Evolutionary conservation across 2,888 invertebrate genomes (phyloP), one percentile per base, ranked within the genome.

Genomic region (Campaea margaritaria): DNA sequence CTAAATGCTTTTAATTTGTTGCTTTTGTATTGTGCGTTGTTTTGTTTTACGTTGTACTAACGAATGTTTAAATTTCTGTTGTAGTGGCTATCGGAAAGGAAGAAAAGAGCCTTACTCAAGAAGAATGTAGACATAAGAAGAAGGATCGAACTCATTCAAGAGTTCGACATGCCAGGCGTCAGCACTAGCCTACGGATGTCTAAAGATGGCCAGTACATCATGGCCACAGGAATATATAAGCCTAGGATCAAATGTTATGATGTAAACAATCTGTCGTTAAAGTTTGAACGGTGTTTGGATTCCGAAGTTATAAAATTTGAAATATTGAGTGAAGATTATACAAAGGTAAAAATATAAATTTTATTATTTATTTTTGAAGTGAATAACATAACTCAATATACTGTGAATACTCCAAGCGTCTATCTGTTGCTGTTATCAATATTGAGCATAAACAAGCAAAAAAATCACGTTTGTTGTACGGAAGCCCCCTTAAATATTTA

Each of bases 131-230:
- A 98, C 82, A 93, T 99, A 47, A 93, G 98, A 70, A 94, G 96
- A 71, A 94, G 98, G 78, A 98, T 99, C 73, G 98, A 99, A 87
- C 94, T 99, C 42, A 97, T 99, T 69, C 99, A 99, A 89, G 99
- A 99, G 82, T 99, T 99, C 93, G 98, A 99, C 73, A 99, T 99
- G 99, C 99, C 99, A 27, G 97, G 96, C 48, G 94, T 99, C 0
- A 98, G 98, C 79, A 96, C 96, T 14, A 95, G 95, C 51, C 93
- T 99, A 21, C 94, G 95, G 76, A 94, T 97, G 66, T 97, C 99
- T 9, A 96, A 94, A 72, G 99, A 99, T 93, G 97, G 97, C 14
- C 96, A 99, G 68, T 99, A 97, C 80, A 95, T 99, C 64, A 93
- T 99, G 80, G 97, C 97, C 0, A 96, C 99, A 36, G 99, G 99